Percentiles rank a stretch among this genome's conserved stretches.
These are phyloP conservation scores for Drosophila austrosaltans DNA, from an alignment of 2,888 invertebrate species.

Conservation along the genomic window DNA sequence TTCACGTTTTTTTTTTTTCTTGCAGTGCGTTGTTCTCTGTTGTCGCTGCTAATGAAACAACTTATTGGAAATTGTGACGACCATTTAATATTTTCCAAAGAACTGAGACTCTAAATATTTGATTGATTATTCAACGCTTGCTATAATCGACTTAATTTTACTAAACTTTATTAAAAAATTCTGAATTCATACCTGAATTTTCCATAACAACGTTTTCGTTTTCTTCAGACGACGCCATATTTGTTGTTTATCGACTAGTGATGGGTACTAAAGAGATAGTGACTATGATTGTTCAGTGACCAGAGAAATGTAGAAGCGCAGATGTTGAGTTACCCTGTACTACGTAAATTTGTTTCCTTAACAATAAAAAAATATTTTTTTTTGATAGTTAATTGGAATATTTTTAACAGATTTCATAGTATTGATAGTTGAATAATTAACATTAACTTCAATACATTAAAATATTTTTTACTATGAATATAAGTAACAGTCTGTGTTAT, in stretches of 20 bases:
- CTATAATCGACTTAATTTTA: neutral
- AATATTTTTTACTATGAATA: too few species aligned
- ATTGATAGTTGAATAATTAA: too few species aligned
- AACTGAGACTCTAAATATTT: neutral
- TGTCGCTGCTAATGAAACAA: neutral
- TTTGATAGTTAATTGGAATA: too few species aligned
- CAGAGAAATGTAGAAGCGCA: neutral
- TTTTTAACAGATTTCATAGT: too few species aligned
- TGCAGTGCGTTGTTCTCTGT: neutral
- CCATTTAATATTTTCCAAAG: neutral
- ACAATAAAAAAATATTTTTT: neutral
- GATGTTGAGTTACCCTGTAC: neutral
- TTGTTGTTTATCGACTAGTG: slow-evolving; percentile 47
- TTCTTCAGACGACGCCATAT: slow-evolving; percentile 84
- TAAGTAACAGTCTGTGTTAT: too few species aligned
- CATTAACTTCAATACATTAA: too few species aligned
- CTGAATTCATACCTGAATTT: slow-evolving; percentile 78
- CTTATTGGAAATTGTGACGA: neutral
- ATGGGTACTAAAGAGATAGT: neutral
- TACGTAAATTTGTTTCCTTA: neutral
- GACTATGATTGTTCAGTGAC: neutral
- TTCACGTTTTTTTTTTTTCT: slow-evolving; percentile 36
- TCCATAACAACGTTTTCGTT: slow-evolving; percentile 81
- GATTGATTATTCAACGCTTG: slow-evolving; percentile 14
- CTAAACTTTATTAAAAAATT: slow-evolving; percentile 15